Evolutionary conservation across 2,797 vertebrate genomes (phyloP).

Genomic region (Novumbra hubbsi): DNA sequence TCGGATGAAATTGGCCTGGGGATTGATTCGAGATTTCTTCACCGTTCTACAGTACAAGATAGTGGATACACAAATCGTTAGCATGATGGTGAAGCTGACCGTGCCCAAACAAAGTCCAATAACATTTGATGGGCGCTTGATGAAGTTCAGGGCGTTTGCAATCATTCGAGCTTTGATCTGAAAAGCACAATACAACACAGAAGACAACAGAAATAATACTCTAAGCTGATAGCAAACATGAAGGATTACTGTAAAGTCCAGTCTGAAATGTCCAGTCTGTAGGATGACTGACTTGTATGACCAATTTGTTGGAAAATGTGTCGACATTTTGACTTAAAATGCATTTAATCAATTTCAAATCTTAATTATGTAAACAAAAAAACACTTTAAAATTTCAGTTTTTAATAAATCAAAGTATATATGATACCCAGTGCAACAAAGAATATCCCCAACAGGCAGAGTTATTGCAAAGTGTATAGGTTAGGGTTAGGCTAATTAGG

Average conservation of each 20-base stretch:
- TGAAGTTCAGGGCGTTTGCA: constrained; percentile 87
- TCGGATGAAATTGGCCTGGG: constrained; percentile 84
- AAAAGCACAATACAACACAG: constrained; percentile 78
- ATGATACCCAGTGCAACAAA: neutral
- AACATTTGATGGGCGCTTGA: constrained; percentile 82
- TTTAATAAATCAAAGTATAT: neutral
- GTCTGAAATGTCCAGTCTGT: constrained; percentile 23
- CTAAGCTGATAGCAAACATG: constrained; percentile 46
- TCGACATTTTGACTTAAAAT: too few relatives aligned
- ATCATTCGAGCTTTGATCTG: constrained; percentile 87
- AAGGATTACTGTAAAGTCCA: constrained; percentile 26
- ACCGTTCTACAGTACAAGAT: constrained; percentile 83
- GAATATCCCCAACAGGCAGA: constrained; percentile 21
- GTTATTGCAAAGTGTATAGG: constrained; percentile 9
- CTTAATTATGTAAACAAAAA: neutral
- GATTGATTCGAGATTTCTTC: constrained; percentile 85
- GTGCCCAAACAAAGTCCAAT: constrained; percentile 84
- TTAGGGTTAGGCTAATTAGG: neutral
- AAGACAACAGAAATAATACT: constrained; percentile 52
- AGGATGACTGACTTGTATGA: constrained; percentile 1
- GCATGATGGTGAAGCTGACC: constrained; percentile 76
- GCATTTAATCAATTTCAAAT: too few relatives aligned
- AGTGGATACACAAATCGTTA: constrained; percentile 86
- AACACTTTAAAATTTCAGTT: neutral
- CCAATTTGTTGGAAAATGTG: too few relatives aligned